Evolutionary conservation across 2,888 invertebrate species (phyloP).

Genomic region (Mechanitis messenoides): DNA sequence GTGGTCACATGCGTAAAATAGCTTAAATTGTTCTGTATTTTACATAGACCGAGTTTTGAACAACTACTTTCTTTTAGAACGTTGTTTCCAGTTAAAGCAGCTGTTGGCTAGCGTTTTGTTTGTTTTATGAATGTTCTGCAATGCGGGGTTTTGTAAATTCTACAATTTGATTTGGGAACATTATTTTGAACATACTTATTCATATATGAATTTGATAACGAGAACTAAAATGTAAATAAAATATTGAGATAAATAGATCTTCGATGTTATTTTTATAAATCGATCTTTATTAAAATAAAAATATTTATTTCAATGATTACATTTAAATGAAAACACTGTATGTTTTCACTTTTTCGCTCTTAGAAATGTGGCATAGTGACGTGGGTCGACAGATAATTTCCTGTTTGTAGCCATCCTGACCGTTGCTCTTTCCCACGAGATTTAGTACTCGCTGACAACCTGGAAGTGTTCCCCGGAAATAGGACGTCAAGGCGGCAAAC

Average conservation of each 20-base stretch:
- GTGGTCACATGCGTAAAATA: conserved; percentile 36
- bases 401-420: conserved; percentile 53
- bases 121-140: conserved; percentile 1
- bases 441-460: conserved; percentile 55
- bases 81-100: conserved; percentile 1
- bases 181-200: background rate
- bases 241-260: background rate
- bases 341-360: conserved; percentile 21
- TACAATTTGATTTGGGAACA: background rate
- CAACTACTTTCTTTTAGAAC: conserved; percentile 1
- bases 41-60: background rate
- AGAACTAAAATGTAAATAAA: background rate
- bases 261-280: background rate
- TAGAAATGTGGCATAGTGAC: conserved; percentile 44
- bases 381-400: conserved; percentile 73
- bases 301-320: conserved; percentile 4
- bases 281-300: background rate
- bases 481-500: conserved; percentile 61
- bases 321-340: conserved; percentile 15
- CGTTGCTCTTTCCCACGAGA: conserved; percentile 63
- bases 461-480: conserved; percentile 66
- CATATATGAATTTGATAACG: background rate
- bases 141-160: conserved; percentile 4
- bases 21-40: conserved; percentile 10
- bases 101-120: conserved; percentile 4